phyloP scores from a whole-genome alignment of 2,888 invertebrate genomes.

The Luffia ferchaultella region DNA sequence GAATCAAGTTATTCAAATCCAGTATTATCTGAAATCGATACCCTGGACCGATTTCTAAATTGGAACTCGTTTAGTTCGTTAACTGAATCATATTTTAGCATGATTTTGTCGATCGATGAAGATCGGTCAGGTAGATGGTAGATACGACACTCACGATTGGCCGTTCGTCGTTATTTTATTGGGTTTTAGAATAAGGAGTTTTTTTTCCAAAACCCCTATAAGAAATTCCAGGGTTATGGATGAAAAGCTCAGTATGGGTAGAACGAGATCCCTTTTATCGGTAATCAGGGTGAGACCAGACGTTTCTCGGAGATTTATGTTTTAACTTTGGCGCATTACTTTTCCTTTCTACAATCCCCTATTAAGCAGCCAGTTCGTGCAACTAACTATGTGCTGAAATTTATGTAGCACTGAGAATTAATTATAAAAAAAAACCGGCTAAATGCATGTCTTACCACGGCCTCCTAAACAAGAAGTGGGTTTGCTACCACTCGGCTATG shows the following conservation, averaged over 20 bases:
- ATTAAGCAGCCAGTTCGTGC: constrained; percentile 16
- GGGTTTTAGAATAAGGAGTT: not conserved
- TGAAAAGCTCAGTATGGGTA: constrained; percentile 19
- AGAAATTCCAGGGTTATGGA: not conserved
- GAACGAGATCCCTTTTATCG: constrained; percentile 43
- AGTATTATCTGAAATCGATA: no score
- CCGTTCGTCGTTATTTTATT: not conserved
- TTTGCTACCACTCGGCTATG: no score
- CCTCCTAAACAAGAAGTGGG: no score
- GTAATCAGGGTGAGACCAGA: constrained; percentile 44
- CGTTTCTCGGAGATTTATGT: constrained; percentile 52
- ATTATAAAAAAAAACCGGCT: no score
- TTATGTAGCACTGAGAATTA: no score
- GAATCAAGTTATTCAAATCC: no score
- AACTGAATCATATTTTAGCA: not conserved
- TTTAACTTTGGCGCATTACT: constrained; percentile 54
- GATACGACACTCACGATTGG: not conserved
- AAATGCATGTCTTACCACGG: no score
- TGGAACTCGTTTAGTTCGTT: not conserved
- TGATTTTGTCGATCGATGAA: not conserved
- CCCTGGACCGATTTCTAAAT: not conserved
- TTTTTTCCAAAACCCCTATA: not conserved
- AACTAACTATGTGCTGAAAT: not conserved
- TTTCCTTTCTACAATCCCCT: constrained; percentile 44
- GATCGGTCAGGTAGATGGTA: not conserved